Evolutionary conservation across 2,888 invertebrate species (phyloP).

Genomic region (Sarcophaga subvicina): DNA sequence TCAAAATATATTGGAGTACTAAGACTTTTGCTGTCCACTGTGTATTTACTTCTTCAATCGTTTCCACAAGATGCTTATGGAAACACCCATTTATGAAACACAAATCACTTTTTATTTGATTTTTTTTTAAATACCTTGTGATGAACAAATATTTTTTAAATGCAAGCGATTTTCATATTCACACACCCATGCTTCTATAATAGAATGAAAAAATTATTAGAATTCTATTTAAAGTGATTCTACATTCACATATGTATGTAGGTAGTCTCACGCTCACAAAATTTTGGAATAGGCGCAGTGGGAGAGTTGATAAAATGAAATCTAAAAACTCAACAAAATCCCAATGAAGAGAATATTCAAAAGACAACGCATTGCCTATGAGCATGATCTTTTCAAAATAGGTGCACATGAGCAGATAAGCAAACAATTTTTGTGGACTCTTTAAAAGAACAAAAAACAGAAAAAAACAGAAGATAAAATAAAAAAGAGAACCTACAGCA

Average conservation of each 20-base stretch:
- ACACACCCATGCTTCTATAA: no score
- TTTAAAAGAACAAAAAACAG: no score
- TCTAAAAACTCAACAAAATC: slow-evolving; percentile 7
- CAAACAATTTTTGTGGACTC: neutral
- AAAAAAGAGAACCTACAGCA: neutral
- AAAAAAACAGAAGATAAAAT: neutral
- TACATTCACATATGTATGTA: neutral
- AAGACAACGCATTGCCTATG: slow-evolving; percentile 42
- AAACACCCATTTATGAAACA: slow-evolving; percentile 16
- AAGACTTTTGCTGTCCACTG: no score
- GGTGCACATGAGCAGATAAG: slow-evolving; percentile 68
- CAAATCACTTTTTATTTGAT: slow-evolving; percentile 26
- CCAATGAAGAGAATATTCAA: slow-evolving; percentile 20
- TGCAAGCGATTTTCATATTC: no score
- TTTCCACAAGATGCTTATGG: neutral
- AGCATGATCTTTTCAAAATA: slow-evolving; percentile 13
- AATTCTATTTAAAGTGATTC: neutral
- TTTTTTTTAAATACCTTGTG: neutral
- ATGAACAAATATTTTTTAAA: no score
- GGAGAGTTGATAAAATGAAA: slow-evolving; percentile 44
- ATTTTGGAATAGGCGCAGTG: slow-evolving; percentile 59
- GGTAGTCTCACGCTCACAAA: neutral
- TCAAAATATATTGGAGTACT: no score
- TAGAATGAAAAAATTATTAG: no score
- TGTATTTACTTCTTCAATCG: no score